Evolutionary conservation across 1,140 invertebrate genomes (phyloP).

Genomic region (Neodiprion virginianus): DNA sequence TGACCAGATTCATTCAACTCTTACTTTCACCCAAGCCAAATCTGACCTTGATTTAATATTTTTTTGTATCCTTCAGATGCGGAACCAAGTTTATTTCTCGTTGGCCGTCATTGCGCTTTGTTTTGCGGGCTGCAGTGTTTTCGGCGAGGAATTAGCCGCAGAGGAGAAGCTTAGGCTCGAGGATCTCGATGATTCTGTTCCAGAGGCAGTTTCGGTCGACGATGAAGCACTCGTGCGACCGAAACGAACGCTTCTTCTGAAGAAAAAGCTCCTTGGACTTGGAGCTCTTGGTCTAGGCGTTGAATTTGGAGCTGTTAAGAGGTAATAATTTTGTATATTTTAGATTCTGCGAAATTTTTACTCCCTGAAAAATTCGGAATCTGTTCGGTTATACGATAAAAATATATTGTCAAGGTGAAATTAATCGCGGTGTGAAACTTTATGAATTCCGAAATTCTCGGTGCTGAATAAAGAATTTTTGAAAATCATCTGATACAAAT

Average conservation of each 20-base stretch:
- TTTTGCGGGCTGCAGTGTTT: neutral
- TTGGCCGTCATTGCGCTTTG: neutral
- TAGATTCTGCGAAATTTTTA: too few species aligned
- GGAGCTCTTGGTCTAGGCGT: conserved; percentile 28
- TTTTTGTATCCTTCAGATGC: conserved; percentile 5
- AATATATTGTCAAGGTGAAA: too few species aligned
- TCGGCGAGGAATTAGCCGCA: neutral
- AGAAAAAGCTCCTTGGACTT: conserved; percentile 24
- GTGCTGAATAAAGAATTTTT: too few species aligned
- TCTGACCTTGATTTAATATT: neutral
- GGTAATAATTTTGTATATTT: conserved; percentile 15
- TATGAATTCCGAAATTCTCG: too few species aligned
- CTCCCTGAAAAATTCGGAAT: too few species aligned
- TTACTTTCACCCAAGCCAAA: too few species aligned
- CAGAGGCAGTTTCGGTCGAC: neutral
- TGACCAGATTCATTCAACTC: too few species aligned
- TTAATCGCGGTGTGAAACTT: too few species aligned
- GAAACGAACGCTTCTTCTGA: conserved; percentile 28
- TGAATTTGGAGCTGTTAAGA: conserved; percentile 29
- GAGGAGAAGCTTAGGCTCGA: neutral
- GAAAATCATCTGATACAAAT: too few species aligned
- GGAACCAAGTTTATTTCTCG: neutral
- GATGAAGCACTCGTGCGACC: neutral
- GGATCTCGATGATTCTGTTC: neutral
- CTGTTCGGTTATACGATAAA: too few species aligned